Conservation (phyloP, 2,888 invertebrate species). For the Gnatocerus cornutus region DNA sequence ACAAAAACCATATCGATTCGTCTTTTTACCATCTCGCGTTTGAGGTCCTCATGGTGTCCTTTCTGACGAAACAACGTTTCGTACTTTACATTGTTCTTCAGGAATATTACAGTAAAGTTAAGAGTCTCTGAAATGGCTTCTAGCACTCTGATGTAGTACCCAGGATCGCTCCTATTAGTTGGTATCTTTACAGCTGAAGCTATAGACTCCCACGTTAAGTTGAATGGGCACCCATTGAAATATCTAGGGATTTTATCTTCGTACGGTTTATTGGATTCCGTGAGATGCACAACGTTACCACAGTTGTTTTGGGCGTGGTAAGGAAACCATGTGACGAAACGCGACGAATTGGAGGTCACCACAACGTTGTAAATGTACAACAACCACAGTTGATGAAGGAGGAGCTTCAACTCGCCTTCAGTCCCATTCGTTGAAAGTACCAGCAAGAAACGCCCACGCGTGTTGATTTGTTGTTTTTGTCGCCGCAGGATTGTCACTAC, state of each 20-base stretch:
- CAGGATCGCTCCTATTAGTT: too few species aligned
- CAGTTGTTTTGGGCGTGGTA: not conserved
- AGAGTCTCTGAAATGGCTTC: not conserved
- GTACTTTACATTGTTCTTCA: slow-evolving; percentile 7
- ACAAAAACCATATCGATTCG: not conserved
- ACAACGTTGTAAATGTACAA: slow-evolving; percentile 28
- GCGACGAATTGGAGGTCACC: slow-evolving; percentile 3
- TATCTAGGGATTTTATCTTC: slow-evolving; percentile 24
- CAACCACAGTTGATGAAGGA: not conserved
- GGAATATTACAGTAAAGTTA: not conserved
- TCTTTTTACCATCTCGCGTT: not conserved
- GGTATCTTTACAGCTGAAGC: too few species aligned
- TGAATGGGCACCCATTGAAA: slow-evolving; percentile 13
- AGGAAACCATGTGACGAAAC: slow-evolving; percentile 25
- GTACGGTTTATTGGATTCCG: slow-evolving; percentile 7
- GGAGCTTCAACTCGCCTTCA: too few species aligned
- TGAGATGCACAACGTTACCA: not conserved
- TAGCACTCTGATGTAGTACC: slow-evolving; percentile 1
- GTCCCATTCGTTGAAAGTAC: too few species aligned
- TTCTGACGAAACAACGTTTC: not conserved
- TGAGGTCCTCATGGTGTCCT: not conserved
- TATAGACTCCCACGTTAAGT: slow-evolving; percentile 30
- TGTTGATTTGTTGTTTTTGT: too few species aligned
- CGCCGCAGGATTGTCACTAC: too few species aligned
- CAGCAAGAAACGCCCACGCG: too few species aligned